These are phyloP conservation scores for Aurelia aurita complex sp. Pacific DNA, from an alignment of 30 jellyfish, hydroid and myxozoan species.

Conservation along the genomic window DNA sequence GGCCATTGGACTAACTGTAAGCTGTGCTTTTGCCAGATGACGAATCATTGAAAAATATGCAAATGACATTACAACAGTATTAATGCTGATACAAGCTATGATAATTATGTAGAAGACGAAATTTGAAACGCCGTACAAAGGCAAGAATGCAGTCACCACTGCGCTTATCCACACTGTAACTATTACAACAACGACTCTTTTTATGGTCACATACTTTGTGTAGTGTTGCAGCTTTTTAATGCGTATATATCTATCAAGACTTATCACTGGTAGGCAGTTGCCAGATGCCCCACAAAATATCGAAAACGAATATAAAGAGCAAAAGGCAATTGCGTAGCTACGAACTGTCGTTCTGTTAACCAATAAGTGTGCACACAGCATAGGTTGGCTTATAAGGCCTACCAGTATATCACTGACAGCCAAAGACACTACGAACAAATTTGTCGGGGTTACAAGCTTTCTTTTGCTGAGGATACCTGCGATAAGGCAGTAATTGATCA, in stretches of 20 bases:
- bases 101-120: background rate
- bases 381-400: conserved; percentile 57
- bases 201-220: background rate
- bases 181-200: background rate
- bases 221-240: background rate
- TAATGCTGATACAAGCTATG: background rate
- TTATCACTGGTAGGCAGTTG: background rate
- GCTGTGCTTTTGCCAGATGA: background rate
- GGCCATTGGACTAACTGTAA: no score
- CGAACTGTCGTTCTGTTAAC: background rate
- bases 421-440: conserved; percentile 40
- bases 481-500: conserved; percentile 43
- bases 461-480: conserved; percentile 31
- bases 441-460: conserved; percentile 36
- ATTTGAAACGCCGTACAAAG: background rate
- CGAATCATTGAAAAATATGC: background rate
- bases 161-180: background rate
- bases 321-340: no score
- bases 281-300: conserved; percentile 5
- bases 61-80: background rate
- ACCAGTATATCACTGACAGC: conserved; percentile 53
- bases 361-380: conserved; percentile 35
- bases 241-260: conserved; percentile 4
- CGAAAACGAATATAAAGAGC: background rate
- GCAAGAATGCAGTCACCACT: background rate